These are phyloP conservation scores for Lanius collurio DNA, from an alignment of 2,113 vertebrate genomes.

Conservation along the genomic window DNA sequence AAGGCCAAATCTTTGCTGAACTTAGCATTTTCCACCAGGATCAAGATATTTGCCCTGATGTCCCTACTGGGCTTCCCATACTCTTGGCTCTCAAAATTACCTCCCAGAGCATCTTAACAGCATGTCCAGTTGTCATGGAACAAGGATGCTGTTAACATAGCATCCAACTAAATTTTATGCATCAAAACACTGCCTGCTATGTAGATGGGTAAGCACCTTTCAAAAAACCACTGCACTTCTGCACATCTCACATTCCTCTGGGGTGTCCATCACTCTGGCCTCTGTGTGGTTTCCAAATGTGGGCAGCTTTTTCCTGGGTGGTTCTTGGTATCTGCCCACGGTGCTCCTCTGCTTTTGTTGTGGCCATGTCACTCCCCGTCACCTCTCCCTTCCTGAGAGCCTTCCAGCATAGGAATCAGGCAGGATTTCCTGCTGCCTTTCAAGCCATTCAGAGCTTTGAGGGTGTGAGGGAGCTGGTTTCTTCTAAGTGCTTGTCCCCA, in stretches of 20 bases:
- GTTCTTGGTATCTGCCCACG: rapidly evolving
- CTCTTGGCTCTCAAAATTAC: neutral
- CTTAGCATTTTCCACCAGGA: neutral
- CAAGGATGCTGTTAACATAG: neutral
- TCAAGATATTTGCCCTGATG: neutral
- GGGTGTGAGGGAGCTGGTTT: neutral
- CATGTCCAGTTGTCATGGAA: neutral
- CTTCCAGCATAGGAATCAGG: neutral
- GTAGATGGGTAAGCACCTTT: neutral
- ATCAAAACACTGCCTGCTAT: neutral
- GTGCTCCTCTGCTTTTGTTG: neutral
- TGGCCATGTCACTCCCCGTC: neutral
- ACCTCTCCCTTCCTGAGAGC: neutral
- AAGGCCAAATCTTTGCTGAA: neutral
- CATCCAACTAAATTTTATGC: neutral
- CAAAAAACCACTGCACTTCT: neutral
- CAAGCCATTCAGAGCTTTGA: constrained; percentile 13
- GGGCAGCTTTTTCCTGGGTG: neutral
- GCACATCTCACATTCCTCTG: neutral
- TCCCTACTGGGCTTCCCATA: neutral
- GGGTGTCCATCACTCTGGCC: neutral
- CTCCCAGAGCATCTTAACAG: neutral
- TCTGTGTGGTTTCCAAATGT: neutral
- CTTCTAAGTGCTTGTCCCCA: constrained; percentile 15
- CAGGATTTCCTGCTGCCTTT: constrained; percentile 61